These are phyloP conservation scores for Hipposideros armiger DNA, from an alignment of 2,113 vertebrate species.

Conservation along the genomic window DNA sequence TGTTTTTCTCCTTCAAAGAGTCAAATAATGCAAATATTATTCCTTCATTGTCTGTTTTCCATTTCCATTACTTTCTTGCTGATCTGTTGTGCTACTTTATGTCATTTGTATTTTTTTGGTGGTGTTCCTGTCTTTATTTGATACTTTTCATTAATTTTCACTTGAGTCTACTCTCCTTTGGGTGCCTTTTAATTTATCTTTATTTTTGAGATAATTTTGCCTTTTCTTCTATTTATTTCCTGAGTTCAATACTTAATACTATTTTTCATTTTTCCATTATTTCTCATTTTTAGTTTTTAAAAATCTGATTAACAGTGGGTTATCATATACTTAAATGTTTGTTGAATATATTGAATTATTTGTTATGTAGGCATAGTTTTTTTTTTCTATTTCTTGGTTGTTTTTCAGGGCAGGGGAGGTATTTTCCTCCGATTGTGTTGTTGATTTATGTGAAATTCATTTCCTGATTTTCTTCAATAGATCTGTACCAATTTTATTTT, in stretches of 20 bases:
- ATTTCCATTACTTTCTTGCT: not conserved
- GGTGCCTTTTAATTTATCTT: not conserved
- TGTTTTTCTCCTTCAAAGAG: not conserved
- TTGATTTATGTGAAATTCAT: not conserved
- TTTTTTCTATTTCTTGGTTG: not conserved
- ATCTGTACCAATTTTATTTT: not conserved
- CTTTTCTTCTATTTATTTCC: slow-evolving; percentile 20
- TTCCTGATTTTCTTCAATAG: not conserved
- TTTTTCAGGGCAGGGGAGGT: not conserved
- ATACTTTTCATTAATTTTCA: not conserved
- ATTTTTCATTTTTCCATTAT: not conserved
- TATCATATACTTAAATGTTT: not conserved
- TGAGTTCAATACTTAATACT: not conserved
- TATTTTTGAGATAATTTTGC: not conserved
- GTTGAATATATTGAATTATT: not conserved
- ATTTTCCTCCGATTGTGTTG: not conserved
- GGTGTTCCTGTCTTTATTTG: not conserved
- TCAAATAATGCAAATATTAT: not conserved
- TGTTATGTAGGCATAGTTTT: not conserved
- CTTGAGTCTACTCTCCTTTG: not conserved
- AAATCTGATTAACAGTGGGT: not conserved
- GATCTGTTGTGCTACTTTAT: not conserved
- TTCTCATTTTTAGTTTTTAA: not conserved
- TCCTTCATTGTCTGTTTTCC: not conserved
- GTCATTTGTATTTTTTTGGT: not conserved